These are phyloP conservation scores for Nomada flava DNA, from an alignment of 2,888 invertebrate genomes.

Conservation along the genomic window DNA sequence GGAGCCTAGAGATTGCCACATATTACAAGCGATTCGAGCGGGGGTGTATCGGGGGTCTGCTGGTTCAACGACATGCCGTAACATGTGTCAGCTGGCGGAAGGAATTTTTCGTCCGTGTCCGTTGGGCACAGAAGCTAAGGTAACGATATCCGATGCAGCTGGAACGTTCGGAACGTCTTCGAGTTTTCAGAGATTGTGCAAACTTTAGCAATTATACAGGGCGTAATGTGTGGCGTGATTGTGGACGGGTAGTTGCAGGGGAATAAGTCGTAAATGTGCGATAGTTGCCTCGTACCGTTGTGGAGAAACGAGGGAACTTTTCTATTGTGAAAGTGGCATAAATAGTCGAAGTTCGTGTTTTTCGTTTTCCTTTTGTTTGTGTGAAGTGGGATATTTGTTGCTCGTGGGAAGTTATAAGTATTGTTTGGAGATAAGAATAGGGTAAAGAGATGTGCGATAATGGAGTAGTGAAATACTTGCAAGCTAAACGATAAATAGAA, in stretches of 20 bases:
- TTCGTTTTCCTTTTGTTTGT: neutral
- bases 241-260: neutral
- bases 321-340: neutral
- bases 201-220: conserved; percentile 13
- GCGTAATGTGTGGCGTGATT: neutral
- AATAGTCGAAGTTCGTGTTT: neutral
- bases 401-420: neutral
- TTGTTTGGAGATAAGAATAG: neutral
- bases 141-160: too few species aligned
- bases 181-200: neutral
- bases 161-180: neutral
- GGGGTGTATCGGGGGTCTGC: neutral
- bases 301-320: neutral
- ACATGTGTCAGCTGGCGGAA: too few species aligned
- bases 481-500: too few species aligned
- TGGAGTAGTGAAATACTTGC: too few species aligned
- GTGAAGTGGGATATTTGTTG: too few species aligned
- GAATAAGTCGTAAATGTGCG: conserved; percentile 1
- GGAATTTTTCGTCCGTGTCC: neutral
- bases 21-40: neutral
- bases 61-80: neutral
- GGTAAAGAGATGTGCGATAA: too few species aligned
- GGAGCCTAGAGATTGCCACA: neutral
- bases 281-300: neutral
- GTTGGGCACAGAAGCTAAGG: neutral